Evolutionary conservation across 2,888 invertebrate species (phyloP).

Genomic region (Octonoba sinensis): DNA sequence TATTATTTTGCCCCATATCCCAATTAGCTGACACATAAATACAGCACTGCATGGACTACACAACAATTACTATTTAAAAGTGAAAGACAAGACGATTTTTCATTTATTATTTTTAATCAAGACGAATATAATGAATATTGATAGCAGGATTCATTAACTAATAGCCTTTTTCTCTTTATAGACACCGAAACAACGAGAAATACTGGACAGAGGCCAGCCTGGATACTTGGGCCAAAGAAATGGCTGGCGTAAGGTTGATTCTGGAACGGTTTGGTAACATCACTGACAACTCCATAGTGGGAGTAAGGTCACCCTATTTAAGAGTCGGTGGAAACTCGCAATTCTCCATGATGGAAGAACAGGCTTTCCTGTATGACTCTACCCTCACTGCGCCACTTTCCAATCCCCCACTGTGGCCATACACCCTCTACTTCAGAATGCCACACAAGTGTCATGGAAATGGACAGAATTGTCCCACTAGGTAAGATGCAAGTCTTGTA

Average conservation of each 20-base stretch:
- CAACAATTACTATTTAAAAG: no score
- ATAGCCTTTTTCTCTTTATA: conserved; percentile 12
- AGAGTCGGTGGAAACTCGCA: conserved; percentile 93
- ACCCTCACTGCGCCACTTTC: conserved; percentile 91
- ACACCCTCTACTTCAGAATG: conserved; percentile 95
- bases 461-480: conserved; percentile 91
- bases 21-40: no score
- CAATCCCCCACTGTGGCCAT: conserved; percentile 95
- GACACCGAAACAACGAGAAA: conserved; percentile 86
- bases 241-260: conserved; percentile 91
- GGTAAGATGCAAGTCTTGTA: conserved; percentile 20
- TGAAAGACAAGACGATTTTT: no score
- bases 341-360: conserved; percentile 97
- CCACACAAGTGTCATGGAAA: conserved; percentile 83
- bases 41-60: no score
- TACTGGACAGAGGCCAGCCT: conserved; percentile 90
- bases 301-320: conserved; percentile 88
- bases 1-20: no score
- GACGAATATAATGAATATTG: no score
- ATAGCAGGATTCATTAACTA: no score
- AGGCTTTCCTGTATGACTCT: conserved; percentile 94
- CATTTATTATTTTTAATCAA: no score
- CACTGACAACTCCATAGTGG: conserved; percentile 90
- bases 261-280: conserved; percentile 84
- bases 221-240: conserved; percentile 93